phyloP scores from a whole-genome alignment of 2,797 vertebrate species.

The Bradypodion pumilum region DNA sequence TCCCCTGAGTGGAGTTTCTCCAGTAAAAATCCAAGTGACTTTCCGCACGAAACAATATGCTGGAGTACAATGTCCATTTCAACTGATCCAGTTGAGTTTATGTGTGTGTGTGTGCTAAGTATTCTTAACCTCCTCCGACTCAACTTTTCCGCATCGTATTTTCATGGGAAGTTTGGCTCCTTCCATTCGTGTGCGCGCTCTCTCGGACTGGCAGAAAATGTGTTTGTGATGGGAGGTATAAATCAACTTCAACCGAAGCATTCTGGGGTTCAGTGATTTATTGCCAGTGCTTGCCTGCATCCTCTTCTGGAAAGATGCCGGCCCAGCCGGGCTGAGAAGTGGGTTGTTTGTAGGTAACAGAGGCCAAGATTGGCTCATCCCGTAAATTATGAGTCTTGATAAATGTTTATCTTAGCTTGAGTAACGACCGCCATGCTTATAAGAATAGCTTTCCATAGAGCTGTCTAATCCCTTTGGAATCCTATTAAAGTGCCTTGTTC shows the following conservation, averaged over 20 bases:
- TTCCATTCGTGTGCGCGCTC: neutral
- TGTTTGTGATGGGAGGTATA: neutral
- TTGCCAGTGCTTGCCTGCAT: neutral
- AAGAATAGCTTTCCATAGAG: constrained; percentile 45
- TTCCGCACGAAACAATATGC: neutral
- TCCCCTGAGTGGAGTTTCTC: too few species aligned
- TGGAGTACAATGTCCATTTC: neutral
- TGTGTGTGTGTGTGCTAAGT: neutral
- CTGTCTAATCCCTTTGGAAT: constrained; percentile 47
- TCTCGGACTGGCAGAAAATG: neutral
- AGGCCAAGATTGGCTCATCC: constrained; percentile 27
- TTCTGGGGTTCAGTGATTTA: constrained; percentile 12
- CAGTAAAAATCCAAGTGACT: too few species aligned
- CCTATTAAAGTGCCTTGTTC: constrained; percentile 39
- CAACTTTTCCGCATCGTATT: neutral
- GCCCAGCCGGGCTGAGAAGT: neutral
- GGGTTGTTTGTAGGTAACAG: constrained; percentile 11
- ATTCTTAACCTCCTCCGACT: neutral
- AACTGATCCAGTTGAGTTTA: neutral
- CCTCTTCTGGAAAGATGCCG: neutral
- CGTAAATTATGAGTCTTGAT: constrained; percentile 35
- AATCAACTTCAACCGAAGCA: neutral
- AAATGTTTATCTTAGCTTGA: constrained; percentile 35
- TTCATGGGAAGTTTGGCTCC: neutral
- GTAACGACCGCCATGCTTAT: constrained; percentile 39